These are phyloP conservation scores for Tachuris rubrigastra DNA, from an alignment of 2,113 vertebrate genomes.

Conservation along the genomic window DNA sequence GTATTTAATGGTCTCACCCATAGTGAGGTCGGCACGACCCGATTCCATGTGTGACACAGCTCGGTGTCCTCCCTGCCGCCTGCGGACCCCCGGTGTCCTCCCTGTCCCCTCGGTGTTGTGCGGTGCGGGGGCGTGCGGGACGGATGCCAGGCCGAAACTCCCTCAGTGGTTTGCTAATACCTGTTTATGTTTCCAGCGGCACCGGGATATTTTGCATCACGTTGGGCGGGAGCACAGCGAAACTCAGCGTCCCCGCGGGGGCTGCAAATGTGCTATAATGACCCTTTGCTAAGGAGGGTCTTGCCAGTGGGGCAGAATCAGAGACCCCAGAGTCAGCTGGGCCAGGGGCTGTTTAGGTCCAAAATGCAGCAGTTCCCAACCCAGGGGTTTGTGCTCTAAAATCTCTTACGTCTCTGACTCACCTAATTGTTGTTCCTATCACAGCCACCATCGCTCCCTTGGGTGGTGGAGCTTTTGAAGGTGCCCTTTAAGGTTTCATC, in stretches of 20 bases:
- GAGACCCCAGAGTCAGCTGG: not conserved
- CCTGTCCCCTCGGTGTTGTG: fast-evolving
- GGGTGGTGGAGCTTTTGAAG: slow-evolving; percentile 29
- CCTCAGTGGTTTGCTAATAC: fast-evolving
- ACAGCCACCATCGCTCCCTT: not conserved
- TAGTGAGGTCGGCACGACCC: fast-evolving
- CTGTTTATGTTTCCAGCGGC: not conserved
- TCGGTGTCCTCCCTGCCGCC: not conserved
- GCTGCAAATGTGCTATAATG: no score
- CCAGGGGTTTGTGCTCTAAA: not conserved
- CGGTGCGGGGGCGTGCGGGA: not conserved
- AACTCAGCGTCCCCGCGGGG: fast-evolving
- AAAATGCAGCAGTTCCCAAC: not conserved
- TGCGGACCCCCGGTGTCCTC: not conserved
- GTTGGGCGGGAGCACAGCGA: not conserved
- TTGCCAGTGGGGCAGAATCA: not conserved
- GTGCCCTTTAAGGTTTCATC: slow-evolving; percentile 23
- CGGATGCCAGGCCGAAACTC: not conserved
- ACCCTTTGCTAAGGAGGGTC: not conserved
- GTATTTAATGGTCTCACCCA: fast-evolving
- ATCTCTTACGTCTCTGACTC: not conserved
- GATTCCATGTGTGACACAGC: fast-evolving
- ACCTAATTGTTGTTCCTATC: slow-evolving; percentile 22
- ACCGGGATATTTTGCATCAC: not conserved
- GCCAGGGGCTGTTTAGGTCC: not conserved